phyloP scores from a whole-genome alignment of 1,140 invertebrate species.

The Kradibia gibbosae region DNA sequence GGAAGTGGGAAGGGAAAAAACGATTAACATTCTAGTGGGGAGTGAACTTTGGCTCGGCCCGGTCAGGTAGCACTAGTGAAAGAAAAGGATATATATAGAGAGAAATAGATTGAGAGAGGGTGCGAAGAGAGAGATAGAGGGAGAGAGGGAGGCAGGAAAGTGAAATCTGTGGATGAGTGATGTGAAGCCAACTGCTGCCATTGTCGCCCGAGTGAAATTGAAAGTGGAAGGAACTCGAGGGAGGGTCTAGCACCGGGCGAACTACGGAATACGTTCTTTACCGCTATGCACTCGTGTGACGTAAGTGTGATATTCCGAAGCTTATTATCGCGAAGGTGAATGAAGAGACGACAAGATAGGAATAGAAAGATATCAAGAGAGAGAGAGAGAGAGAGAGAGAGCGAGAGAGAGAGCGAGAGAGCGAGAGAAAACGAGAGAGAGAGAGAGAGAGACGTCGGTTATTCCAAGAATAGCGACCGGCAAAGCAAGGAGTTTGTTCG shows the following conservation, averaged over 20 bases:
- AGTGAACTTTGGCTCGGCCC: too few species aligned
- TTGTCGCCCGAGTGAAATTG: slow-evolving; percentile 28
- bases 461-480: not conserved
- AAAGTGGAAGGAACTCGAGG: slow-evolving; percentile 31
- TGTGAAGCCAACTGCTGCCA: not conserved
- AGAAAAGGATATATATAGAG: too few species aligned
- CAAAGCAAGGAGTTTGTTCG: slow-evolving; percentile 4
- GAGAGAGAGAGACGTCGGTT: not conserved
- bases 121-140: not conserved
- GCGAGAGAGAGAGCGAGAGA: not conserved
- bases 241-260: not conserved
- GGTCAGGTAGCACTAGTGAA: too few species aligned
- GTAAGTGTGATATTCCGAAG: not conserved
- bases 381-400: not conserved
- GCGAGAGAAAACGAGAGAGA: not conserved
- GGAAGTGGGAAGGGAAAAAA: too few species aligned
- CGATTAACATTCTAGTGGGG: too few species aligned
- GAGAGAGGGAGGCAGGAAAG: slow-evolving; percentile 14
- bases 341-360: not conserved
- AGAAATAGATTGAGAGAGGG: not conserved
- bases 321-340: slow-evolving; percentile 2
- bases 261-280: slow-evolving; percentile 14
- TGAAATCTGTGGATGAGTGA: slow-evolving; percentile 13
- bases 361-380: not conserved
- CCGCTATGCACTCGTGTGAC: not conserved